Base-by-base conservation (phyloP, 1,140 invertebrate species). In the Plodia interpunctella region DNA sequence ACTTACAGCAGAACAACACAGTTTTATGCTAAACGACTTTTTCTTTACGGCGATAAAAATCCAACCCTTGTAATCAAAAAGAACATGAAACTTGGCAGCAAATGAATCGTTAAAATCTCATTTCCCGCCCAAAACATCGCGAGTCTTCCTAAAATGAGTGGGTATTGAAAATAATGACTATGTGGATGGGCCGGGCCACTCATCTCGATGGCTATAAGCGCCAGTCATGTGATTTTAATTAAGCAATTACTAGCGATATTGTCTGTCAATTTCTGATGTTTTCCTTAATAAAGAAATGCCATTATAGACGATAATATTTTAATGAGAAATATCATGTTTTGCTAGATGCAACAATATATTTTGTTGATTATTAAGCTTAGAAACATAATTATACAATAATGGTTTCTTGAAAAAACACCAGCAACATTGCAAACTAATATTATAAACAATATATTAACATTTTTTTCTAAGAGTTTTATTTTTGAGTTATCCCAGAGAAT, bases 101-200 rank as follows among this genome's bases (percentile, higher is more conserved):
- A 74, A 74, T 74, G 68, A 70, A 67, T 74, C 71, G 62, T 70
- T 74, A 70, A 74, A 74, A 68, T 68, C 71, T 66, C 68, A 70
- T 74, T 74, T 58, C 53, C 55, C 63, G 56, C 65, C 58, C 59
- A 61, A 60, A 63, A 70, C 55, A 65, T 68, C 65, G 59, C 49
- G 59, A 64, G 61, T 63, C 65, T 44, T 58, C 65, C 58, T 44
- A 30, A 66, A 69, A 72, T 69, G 61, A 60, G 50, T 56, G 66
- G 57, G 59, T 62, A 66, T 69, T 68, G 57, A 66, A 50, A 61
- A 63, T 71, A 63, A 68, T 65, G 63, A 60, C 59, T 55, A 61
- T 53, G 52, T 67, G 61, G 57, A 60, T 38, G 53, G 30, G 32
- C 35, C 49, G 44, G 57, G 52, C 49, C 49, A 65, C 54, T 60